Evolutionary conservation across 2,888 invertebrate genomes (phyloP).

Genomic region (Tinea pellionella): DNA sequence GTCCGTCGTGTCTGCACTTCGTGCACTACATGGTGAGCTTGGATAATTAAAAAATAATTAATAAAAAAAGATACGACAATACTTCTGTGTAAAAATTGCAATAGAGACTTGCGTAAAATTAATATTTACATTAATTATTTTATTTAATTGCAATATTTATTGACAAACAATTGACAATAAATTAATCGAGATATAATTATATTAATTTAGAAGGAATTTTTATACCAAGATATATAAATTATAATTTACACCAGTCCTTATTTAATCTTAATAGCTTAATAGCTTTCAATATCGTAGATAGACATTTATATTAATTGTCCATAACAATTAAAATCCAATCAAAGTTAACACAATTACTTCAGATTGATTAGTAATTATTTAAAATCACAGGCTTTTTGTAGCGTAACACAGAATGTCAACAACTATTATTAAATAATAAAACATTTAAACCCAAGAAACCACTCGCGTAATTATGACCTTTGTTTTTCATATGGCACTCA

Average conservation of each 20-base stretch:
- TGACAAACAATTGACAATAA: background rate
- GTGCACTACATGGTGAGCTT: slow-evolving; percentile 39
- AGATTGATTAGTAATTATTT: background rate
- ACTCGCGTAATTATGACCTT: background rate
- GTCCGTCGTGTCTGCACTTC: slow-evolving; percentile 29
- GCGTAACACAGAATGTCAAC: background rate
- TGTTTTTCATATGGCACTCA: slow-evolving; percentile 24
- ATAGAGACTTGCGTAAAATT: slow-evolving; percentile 14
- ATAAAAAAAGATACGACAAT: slow-evolving; percentile 14
- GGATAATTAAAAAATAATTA: slow-evolving; percentile 15
- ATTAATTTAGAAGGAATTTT: too few species aligned
- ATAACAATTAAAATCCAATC: background rate
- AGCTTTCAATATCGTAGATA: background rate
- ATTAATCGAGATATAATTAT: background rate
- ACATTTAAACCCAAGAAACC: background rate
- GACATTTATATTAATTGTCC: slow-evolving; percentile 12
- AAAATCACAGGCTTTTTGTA: background rate
- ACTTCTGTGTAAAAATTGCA: background rate
- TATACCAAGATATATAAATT: too few species aligned
- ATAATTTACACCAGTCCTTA: background rate
- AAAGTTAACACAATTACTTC: background rate
- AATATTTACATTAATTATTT: too few species aligned
- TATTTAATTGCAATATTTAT: background rate
- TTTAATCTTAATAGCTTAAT: slow-evolving; percentile 2
- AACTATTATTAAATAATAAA: background rate